Base-by-base conservation (phyloP, 2,797 vertebrate genomes). In the Aythya fuligula region DNA sequence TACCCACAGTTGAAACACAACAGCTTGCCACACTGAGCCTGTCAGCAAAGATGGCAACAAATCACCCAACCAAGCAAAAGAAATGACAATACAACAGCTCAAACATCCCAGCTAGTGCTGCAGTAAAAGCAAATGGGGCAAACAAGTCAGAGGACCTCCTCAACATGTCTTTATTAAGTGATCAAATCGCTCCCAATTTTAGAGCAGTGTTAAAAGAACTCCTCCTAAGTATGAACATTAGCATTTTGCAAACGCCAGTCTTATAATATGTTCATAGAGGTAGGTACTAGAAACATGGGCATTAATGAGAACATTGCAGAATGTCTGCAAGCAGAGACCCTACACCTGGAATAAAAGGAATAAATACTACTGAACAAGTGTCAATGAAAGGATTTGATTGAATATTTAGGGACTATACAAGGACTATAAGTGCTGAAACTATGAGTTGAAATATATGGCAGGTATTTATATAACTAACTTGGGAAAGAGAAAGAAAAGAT, bases 311-410 rank as follows among this genome's bases (percentile, higher is more conserved):
- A 78, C 72, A 77, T 84, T 96, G 89, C 89, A 43, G 82, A 94
- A 81, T 93, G 64, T 75, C 83, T 79, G 83, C 32, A 96, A 96
- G 94, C 85, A 96, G 82, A 95, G 16, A 95, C 96, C 70, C 78
- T 94, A 95, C 96, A 87, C 90, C 67, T 86, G 81, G 89, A 90
- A 92, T 94, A 83, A 96, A 97, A 91, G 67, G 53, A 72, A 94
- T 89, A 95, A 96, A 90, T 67, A 58, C 38, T 73, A 41, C 58
- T 54, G 82, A 96, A 89, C 85, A 96, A 96, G 75, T 79, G 91
- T 75, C 95, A 98, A 95, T 94, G 87, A 96, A 93, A 95, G 60
- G 70, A 94, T 92, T 96, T 95, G 93, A 95, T 71, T 94, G 93
- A 88, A 78, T 96, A 93, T 66, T 78, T 85, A 93, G 89, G 81